Evolutionary conservation across 2,888 invertebrate species (phyloP).

Genomic region (Leptarthrus brevirostris): DNA sequence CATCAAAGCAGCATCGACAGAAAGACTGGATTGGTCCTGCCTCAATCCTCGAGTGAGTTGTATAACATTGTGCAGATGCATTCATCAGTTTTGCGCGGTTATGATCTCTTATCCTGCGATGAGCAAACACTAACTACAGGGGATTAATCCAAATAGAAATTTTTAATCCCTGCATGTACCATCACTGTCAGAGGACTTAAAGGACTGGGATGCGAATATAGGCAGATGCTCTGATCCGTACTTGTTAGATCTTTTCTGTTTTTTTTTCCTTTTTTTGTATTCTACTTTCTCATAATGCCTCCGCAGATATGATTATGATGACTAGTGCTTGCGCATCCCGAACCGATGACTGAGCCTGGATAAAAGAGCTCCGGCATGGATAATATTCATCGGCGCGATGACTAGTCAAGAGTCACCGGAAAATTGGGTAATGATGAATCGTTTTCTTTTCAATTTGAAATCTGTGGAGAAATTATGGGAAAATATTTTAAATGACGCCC

Average conservation of each 20-base stretch:
- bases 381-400: conserved; percentile 30
- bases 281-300: not conserved
- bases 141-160: conserved; percentile 44
- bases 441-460: not conserved
- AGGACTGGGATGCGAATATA: conserved; percentile 13
- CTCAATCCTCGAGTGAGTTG: conserved; percentile 19
- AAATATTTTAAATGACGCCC: conserved; percentile 2
- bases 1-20: conserved; percentile 8
- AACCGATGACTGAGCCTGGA: no score
- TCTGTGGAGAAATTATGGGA: not conserved
- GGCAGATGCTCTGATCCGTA: conserved; percentile 44
- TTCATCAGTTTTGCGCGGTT: conserved; percentile 1
- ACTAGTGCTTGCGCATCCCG: conserved; percentile 2
- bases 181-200: not conserved
- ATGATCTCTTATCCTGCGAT: conserved; percentile 30
- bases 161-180: conserved; percentile 43
- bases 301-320: conserved; percentile 9
- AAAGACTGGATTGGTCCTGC: conserved; percentile 28
- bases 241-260: conserved; percentile 32
- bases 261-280: no score
- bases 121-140: conserved; percentile 43
- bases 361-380: not conserved
- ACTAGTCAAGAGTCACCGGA: conserved; percentile 41
- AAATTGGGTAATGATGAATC: conserved; percentile 37
- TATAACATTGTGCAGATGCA: conserved; percentile 45